These are phyloP conservation scores for Struthidea cinerea DNA, from an alignment of 2,113 vertebrate genomes.

Conservation along the genomic window DNA sequence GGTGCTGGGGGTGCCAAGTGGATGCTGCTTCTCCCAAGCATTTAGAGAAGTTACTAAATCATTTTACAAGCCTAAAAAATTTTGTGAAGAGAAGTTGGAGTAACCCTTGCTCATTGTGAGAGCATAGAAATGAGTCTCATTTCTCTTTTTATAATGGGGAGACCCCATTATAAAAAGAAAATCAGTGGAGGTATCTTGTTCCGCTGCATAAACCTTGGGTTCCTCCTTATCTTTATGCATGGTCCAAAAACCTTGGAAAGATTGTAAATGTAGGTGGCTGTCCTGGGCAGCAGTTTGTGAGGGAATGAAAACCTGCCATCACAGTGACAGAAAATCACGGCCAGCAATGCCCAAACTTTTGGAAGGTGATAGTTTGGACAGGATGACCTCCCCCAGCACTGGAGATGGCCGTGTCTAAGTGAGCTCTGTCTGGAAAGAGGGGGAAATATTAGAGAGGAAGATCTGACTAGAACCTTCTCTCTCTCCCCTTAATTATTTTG, in stretches of 20 bases:
- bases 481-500: not conserved
- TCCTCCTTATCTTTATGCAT: not conserved
- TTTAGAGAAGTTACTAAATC: not conserved
- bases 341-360: not conserved
- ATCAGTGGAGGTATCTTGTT: not conserved
- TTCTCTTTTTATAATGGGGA: too few relatives aligned
- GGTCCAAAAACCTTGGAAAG: not conserved
- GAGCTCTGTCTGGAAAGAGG: not conserved
- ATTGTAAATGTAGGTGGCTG: not conserved
- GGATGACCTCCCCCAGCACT: not conserved
- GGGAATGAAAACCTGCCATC: not conserved
- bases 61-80: not conserved
- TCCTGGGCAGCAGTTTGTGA: not conserved
- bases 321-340: accelerated
- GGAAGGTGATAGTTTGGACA: not conserved
- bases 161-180: not conserved
- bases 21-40: not conserved
- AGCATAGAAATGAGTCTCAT: not conserved
- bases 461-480: not conserved
- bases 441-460: not conserved
- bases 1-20: not conserved
- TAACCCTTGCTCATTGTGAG: not conserved
- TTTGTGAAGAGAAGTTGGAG: not conserved
- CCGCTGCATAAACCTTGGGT: not conserved
- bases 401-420: not conserved